Conservation (phyloP, 2,113 vertebrate species). For the Equus quagga region DNA sequence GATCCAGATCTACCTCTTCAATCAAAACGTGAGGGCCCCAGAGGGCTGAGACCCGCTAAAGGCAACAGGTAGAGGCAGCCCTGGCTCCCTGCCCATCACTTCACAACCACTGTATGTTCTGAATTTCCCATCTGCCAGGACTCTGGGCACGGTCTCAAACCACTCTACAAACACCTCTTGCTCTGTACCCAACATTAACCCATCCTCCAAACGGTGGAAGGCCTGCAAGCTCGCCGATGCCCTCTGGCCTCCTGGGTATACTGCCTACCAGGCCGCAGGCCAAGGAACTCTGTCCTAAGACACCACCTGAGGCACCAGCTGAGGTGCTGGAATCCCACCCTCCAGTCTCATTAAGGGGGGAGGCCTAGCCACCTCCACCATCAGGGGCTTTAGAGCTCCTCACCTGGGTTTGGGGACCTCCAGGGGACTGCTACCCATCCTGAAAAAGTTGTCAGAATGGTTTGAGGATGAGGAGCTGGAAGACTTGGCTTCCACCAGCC, state of each 20-base stretch:
- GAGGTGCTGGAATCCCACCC: neutral
- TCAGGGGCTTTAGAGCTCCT: slow-evolving; percentile 67
- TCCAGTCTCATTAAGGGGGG: neutral
- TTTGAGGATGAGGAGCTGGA: slow-evolving; percentile 97
- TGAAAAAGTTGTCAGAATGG: slow-evolving; percentile 93
- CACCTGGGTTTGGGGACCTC: slow-evolving; percentile 96
- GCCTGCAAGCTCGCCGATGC: neutral
- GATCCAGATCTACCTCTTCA: neutral
- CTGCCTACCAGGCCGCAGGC: neutral
- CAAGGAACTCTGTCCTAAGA: neutral
- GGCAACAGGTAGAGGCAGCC: neutral
- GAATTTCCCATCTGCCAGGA: neutral
- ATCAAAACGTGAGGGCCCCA: neutral
- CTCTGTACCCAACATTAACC: neutral
- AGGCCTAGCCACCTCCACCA: neutral
- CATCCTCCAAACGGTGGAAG: neutral
- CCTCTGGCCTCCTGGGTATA: neutral
- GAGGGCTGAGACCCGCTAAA: neutral
- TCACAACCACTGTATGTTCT: neutral
- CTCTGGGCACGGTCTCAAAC: neutral
- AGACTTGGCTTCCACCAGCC: slow-evolving; percentile 90
- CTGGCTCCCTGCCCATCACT: neutral
- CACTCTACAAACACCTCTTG: neutral
- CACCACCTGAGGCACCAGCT: neutral
- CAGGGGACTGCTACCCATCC: slow-evolving; percentile 96